A percentile compares a stretch with the other conserved stretches of the same genome.
Conservation (phyloP, 2,797 vertebrate species). For the Chloroceryle amazona region DNA sequence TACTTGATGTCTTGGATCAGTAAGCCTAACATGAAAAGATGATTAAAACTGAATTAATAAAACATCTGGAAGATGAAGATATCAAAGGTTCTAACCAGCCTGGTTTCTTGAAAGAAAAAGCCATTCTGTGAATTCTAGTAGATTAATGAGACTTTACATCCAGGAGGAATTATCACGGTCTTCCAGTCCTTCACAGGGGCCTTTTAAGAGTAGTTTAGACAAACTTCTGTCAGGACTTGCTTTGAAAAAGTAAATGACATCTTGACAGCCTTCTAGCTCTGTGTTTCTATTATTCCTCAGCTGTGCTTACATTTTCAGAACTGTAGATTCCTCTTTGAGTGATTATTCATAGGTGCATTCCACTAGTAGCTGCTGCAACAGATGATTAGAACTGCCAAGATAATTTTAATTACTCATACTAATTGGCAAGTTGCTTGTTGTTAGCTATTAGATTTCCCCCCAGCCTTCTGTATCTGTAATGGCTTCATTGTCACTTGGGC, state of each 20-base stretch:
- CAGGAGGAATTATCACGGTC: slow-evolving; percentile 50
- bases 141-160: slow-evolving; percentile 53
- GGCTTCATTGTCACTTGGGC: neutral
- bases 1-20: slow-evolving; percentile 53
- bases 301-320: neutral
- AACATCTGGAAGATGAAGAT: slow-evolving; percentile 70
- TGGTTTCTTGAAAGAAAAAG: slow-evolving; percentile 62
- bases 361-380: slow-evolving; percentile 7
- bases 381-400: neutral
- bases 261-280: neutral
- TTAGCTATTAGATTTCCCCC: neutral
- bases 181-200: slow-evolving; percentile 20
- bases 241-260: slow-evolving; percentile 42
- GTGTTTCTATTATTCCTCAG: slow-evolving; percentile 3
- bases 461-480: neutral
- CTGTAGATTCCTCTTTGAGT: slow-evolving; percentile 1
- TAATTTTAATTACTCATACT: slow-evolving; percentile 18
- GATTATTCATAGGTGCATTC: neutral
- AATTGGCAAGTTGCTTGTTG: neutral
- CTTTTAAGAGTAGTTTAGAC: slow-evolving; percentile 52
- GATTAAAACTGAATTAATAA: slow-evolving; percentile 71
- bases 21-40: slow-evolving; percentile 45
- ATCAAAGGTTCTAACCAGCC: slow-evolving; percentile 57
- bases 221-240: slow-evolving; percentile 32
- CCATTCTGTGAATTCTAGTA: slow-evolving; percentile 42